Evolutionary conservation across 2,888 invertebrate genomes (phyloP).

Genomic region (Leptopilina syphax): DNA sequence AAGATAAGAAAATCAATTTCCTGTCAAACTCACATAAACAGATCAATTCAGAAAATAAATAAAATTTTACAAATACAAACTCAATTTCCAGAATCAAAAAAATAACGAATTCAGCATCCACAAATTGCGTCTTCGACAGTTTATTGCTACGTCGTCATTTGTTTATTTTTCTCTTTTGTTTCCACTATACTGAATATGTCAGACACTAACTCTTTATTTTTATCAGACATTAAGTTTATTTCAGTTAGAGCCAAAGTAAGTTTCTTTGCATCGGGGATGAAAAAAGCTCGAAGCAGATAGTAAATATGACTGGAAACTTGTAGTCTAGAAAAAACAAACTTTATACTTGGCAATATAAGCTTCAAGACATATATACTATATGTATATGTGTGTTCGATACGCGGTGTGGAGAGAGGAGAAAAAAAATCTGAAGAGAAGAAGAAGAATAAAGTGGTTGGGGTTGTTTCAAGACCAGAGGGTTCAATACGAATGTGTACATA

Average conservation of each 20-base stretch:
- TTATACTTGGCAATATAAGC: conserved; percentile 26
- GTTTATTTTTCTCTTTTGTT: background rate
- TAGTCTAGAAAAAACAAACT: conserved; percentile 28
- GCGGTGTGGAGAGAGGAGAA: background rate
- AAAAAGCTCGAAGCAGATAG: conserved; percentile 27
- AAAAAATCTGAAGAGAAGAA: conserved; percentile 19
- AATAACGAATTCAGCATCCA: background rate
- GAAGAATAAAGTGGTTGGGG: conserved; percentile 27
- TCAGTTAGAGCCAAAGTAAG: conserved; percentile 2
- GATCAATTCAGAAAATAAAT: background rate
- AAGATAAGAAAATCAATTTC: background rate
- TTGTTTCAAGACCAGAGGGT: conserved; percentile 33
- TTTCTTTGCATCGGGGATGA: conserved; percentile 19
- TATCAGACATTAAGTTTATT: conserved; percentile 24
- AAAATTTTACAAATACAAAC: conserved; percentile 9
- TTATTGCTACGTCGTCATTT: background rate
- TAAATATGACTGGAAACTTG: conserved; percentile 25
- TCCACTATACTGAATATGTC: conserved; percentile 2
- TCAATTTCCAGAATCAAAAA: background rate
- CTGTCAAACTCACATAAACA: background rate
- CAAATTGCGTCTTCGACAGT: background rate
- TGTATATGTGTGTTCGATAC: background rate
- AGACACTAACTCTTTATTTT: conserved; percentile 15
- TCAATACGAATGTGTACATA: conserved; percentile 33
- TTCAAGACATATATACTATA: background rate